Conservation (phyloP, 2,888 invertebrate species). For the Taphrorychus bicolor region DNA sequence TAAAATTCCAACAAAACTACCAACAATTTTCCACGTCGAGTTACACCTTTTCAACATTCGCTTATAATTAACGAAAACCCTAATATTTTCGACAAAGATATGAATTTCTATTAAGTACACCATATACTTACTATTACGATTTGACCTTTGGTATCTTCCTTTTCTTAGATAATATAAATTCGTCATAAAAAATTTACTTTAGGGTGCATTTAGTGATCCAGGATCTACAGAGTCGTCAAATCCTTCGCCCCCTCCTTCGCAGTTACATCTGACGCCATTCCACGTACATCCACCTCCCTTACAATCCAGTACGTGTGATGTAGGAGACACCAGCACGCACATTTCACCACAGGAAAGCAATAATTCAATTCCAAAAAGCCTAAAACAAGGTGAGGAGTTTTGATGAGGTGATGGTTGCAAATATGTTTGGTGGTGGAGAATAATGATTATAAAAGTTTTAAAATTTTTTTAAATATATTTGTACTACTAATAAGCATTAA, state of each 20-base stretch:
- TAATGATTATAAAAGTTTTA: too few relatives aligned
- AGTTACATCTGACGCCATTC: constrained; percentile 51
- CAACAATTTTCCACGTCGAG: too few relatives aligned
- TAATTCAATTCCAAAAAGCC: constrained; percentile 47
- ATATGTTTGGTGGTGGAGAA: constrained; percentile 11
- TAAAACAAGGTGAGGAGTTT: constrained; percentile 55
- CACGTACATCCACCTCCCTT: constrained; percentile 45
- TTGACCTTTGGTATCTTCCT: not conserved
- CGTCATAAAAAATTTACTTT: not conserved
- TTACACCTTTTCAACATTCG: too few relatives aligned
- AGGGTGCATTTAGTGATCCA: constrained; percentile 69
- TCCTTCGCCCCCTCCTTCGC: constrained; percentile 57
- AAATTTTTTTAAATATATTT: not conserved
- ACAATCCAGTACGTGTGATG: constrained; percentile 28
- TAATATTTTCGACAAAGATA: too few relatives aligned
- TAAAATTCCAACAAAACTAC: too few relatives aligned
- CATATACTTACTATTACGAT: too few relatives aligned
- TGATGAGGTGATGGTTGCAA: constrained; percentile 11
- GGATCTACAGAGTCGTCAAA: constrained; percentile 69
- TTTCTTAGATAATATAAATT: not conserved
- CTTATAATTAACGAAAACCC: too few relatives aligned
- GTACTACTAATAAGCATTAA: not conserved
- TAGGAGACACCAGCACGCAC: constrained; percentile 51
- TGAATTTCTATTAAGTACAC: too few relatives aligned
- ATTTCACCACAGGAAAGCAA: constrained; percentile 51